Evolutionary conservation across 2,888 invertebrate genomes (phyloP), one percentile per base, ranked within the genome.

Genomic region (Sphaeridia pumilis): DNA sequence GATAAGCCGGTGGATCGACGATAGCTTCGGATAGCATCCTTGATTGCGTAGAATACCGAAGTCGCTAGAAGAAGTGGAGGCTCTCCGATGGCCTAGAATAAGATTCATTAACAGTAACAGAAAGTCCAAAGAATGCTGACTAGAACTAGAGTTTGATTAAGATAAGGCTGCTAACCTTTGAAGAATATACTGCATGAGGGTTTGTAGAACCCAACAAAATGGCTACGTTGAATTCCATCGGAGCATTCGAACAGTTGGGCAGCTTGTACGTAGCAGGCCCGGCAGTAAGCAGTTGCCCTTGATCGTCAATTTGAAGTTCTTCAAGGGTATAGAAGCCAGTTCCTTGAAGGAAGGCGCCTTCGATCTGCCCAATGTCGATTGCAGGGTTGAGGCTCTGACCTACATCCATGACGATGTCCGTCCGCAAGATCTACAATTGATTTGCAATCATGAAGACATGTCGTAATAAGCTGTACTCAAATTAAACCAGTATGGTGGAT

Each of bases 401-500:
- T 61, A 95, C 77, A 73, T 95, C 95, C 94, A 95, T 94, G 0
- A 95, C 92, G 64, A 95, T 93, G 67, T 95, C 92, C 1, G 87
- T 84, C 67, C 84, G 77, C 31, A 90, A 70, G 3, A 93, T 78
- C 74, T 59, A 46, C 12, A 38, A 28, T 27, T 22, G 44, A 36
- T n/a, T 21, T 28, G 27, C 42, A 42, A 26, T 42, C 12, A 14
- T 35, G 14, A 3, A 14, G 3, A 34, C 10, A 24, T 20, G 20
- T 38, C 20, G 4, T 20, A 38, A 20, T 14, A 5, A 14, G 17
- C 12, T 38, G 38, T 14, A 25, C 12, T 4, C 4, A 46, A 46
- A 34, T 46, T 12, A 2, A 3, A 38, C 24, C 28, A 12, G 10
- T 22, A 25, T 28, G 3, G 20, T 26, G 5, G 20, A 20, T 44